phyloP scores from a whole-genome alignment of 2,797 vertebrate species.

The Cyprinella venusta region DNA sequence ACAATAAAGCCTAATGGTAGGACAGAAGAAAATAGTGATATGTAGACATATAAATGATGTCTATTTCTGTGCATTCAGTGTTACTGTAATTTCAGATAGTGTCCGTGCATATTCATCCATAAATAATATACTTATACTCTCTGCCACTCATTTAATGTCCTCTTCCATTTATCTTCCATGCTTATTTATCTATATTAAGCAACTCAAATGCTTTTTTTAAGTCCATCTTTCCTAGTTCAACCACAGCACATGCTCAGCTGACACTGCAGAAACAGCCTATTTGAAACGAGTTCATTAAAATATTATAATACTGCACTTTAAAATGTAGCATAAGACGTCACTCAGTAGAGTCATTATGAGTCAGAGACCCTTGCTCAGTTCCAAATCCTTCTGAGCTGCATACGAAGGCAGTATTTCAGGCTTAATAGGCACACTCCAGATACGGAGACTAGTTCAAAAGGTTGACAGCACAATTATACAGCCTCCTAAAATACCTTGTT shows the following conservation, averaged over 20 bases:
- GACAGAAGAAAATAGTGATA: background rate
- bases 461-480: constrained; percentile 15
- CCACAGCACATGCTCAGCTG: background rate
- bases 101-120: background rate
- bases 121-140: background rate
- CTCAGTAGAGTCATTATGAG: background rate
- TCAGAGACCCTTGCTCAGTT: background rate
- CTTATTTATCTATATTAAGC: constrained; percentile 11
- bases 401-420: constrained; percentile 9
- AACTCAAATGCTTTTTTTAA: background rate
- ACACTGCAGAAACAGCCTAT: background rate
- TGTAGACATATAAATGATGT: background rate
- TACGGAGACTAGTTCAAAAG: background rate
- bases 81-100: background rate
- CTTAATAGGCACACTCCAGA: constrained; percentile 10
- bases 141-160: background rate
- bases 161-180: background rate
- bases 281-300: constrained; percentile 25
- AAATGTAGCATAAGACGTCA: background rate
- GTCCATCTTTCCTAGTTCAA: background rate
- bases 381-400: background rate
- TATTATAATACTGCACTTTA: background rate
- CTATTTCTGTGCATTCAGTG: background rate
- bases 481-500: constrained; percentile 20
- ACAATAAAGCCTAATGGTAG: constrained; percentile 5